These are phyloP conservation scores for Tor tambroides DNA, from an alignment of 2,113 vertebrate species.

Conservation along the genomic window DNA sequence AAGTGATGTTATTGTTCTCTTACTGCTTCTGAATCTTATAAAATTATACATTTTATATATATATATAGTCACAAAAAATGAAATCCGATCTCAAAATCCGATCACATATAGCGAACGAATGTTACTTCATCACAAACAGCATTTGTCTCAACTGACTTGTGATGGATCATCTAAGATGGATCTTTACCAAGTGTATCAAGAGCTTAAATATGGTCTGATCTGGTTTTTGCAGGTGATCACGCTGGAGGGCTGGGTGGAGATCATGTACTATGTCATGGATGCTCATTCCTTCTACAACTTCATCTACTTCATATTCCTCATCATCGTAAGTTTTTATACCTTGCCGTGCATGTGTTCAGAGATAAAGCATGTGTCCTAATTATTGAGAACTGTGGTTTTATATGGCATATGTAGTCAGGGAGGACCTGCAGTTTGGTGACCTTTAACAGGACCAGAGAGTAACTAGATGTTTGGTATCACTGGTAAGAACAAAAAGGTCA, in stretches of 20 bases:
- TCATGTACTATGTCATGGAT: conserved; percentile 99
- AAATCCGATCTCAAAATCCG: not conserved
- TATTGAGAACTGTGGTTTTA: conserved; percentile 16
- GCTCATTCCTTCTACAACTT: conserved; percentile 99
- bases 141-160: not conserved
- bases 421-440: not conserved
- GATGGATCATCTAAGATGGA: not conserved
- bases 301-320: conserved; percentile 99
- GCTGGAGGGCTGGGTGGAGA: conserved; percentile 98
- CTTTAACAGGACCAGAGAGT: conserved; percentile 6
- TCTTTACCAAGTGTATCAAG: not conserved
- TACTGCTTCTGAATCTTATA: not conserved
- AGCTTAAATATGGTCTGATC: not conserved
- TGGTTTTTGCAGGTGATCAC: conserved; percentile 89
- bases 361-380: conserved; percentile 22
- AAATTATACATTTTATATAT: not conserved
- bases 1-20: too few relatives aligned
- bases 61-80: not conserved
- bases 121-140: not conserved
- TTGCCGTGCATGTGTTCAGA: not conserved
- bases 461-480: conserved; percentile 8
- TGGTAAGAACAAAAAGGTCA: conserved; percentile 35
- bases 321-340: conserved; percentile 87
- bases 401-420: not conserved
- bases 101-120: not conserved